These are phyloP conservation scores for Imbricaverruca yamaguchii DNA, from an alignment of 2,888 invertebrate genomes.

Conservation along the genomic window DNA sequence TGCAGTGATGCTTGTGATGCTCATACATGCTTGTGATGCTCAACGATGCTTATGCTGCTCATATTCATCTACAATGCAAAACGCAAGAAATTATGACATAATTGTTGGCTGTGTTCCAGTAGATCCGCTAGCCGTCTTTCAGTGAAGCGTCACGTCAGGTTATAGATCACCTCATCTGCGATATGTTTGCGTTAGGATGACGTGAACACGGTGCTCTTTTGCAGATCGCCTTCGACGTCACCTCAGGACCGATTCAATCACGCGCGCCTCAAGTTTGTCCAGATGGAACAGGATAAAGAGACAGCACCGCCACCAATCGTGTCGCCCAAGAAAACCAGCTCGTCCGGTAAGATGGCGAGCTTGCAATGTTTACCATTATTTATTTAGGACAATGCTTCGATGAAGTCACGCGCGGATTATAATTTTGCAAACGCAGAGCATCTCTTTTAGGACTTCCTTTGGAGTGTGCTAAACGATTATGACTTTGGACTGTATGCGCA, in stretches of 20 bases:
- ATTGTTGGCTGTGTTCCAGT: too few relatives aligned
- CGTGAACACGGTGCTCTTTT: too few relatives aligned
- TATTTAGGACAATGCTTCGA: not conserved
- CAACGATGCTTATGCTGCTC: too few relatives aligned
- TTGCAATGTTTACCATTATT: not conserved
- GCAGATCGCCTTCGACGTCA: not conserved
- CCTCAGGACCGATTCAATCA: not conserved
- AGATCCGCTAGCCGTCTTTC: too few relatives aligned
- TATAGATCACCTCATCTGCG: too few relatives aligned
- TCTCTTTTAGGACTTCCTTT: not conserved
- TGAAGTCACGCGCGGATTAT: not conserved
- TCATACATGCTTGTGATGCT: too few relatives aligned
- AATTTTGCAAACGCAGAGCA: not conserved
- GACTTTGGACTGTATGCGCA: not conserved
- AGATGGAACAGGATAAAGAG: slow-evolving; percentile 1
- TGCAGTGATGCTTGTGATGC: too few relatives aligned
- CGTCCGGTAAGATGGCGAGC: not conserved
- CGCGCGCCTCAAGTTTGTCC: not conserved
- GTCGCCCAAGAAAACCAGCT: not conserved
- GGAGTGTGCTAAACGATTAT: not conserved
- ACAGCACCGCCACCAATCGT: not conserved
- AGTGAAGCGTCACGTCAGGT: too few relatives aligned
- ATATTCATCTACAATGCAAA: too few relatives aligned
- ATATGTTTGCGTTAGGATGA: too few relatives aligned
- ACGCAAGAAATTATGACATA: too few relatives aligned